A percentile compares a stretch with the other conserved stretches of the same genome.
Conservation (phyloP, 2,888 invertebrate species). For the Phragmatobia fuliginosa region DNA sequence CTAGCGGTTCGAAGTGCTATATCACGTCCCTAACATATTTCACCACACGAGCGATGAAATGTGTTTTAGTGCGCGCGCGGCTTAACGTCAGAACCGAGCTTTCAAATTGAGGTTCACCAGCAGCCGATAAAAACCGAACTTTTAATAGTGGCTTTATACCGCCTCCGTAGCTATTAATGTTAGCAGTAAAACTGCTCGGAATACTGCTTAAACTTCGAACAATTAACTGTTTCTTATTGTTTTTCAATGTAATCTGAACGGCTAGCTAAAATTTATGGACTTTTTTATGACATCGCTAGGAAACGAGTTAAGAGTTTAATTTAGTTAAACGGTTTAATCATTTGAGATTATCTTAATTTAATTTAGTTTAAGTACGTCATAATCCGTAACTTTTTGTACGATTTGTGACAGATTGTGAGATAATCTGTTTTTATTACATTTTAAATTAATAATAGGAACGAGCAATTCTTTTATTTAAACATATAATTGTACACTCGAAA, state of each 20-base stretch:
- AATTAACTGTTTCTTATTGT: conserved; percentile 36
- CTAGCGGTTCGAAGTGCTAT: neutral
- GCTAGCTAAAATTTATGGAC: conserved; percentile 1
- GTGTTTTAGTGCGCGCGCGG: neutral
- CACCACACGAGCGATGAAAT: neutral
- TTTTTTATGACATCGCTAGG: conserved; percentile 12
- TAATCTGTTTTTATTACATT: neutral
- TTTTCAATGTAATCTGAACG: conserved; percentile 18
- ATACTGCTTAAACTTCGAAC: conserved; percentile 20
- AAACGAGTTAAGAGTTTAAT: conserved; percentile 11
- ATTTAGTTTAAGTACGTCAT: neutral
- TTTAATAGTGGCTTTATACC: conserved; percentile 49
- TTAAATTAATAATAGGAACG: too few relatives aligned
- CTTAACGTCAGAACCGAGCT: conserved; percentile 17
- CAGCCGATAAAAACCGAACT: conserved; percentile 39
- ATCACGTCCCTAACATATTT: neutral
- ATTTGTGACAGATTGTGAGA: neutral
- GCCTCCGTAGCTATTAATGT: conserved; percentile 40
- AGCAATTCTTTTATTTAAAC: too few relatives aligned
- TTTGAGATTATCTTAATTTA: neutral
- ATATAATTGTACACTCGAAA: too few relatives aligned
- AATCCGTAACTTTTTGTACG: neutral
- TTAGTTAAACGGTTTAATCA: neutral
- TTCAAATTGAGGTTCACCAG: conserved; percentile 29
- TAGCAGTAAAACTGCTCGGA: conserved; percentile 45